phyloP scores from a whole-genome alignment of 2,888 invertebrate species.

The Meandrusa payeni region DNA sequence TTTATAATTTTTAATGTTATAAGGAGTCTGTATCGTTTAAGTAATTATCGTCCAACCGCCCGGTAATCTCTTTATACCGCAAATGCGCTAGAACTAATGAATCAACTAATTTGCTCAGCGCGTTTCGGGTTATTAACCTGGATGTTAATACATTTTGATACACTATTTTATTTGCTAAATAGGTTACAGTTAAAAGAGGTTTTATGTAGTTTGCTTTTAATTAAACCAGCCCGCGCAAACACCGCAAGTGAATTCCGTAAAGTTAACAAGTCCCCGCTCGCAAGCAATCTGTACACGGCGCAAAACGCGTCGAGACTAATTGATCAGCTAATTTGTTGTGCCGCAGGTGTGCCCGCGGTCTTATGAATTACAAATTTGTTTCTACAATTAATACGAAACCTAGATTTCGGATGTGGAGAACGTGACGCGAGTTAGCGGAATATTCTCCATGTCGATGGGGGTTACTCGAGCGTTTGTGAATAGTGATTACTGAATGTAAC shows the following conservation, averaged over 20 bases:
- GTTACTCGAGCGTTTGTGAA: too few species aligned
- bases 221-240: slow-evolving; percentile 6
- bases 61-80: slow-evolving; percentile 8
- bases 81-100: slow-evolving; percentile 1
- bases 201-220: too few species aligned
- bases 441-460: not conserved
- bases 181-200: too few species aligned
- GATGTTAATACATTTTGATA: too few species aligned
- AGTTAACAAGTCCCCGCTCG: slow-evolving; percentile 21
- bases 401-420: slow-evolving; percentile 17
- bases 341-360: slow-evolving; percentile 38
- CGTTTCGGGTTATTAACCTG: not conserved
- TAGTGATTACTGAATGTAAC: too few species aligned
- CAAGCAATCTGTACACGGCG: slow-evolving; percentile 15
- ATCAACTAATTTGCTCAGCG: not conserved
- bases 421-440: slow-evolving; percentile 11
- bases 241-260: slow-evolving; percentile 13
- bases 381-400: slow-evolving; percentile 24
- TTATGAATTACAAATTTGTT: slow-evolving; percentile 52
- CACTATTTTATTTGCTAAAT: too few species aligned
- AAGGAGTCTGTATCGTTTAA: too few species aligned
- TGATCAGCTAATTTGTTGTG: slow-evolving; percentile 56
- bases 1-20: too few species aligned
- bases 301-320: slow-evolving; percentile 53
- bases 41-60: slow-evolving; percentile 4